Base-by-base conservation (phyloP, 1,140 invertebrate genomes). In the Lepidurus couesii region DNA sequence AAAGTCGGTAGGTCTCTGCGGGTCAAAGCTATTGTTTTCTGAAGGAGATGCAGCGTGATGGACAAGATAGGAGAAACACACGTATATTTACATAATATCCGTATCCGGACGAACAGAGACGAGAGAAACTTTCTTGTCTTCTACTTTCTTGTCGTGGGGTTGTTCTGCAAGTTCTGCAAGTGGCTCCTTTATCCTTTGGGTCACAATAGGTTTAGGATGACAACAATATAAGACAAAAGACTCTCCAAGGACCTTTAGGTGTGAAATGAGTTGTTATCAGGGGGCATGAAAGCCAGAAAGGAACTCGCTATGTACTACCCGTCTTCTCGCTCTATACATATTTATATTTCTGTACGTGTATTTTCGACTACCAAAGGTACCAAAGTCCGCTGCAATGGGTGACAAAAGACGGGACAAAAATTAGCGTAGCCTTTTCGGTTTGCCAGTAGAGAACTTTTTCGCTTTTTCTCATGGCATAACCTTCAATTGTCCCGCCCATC, bases 251-350 rank as follows among this genome's bases (percentile, higher is more conserved):
- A 65, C n/a, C 53, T 65, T 65, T 21, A 65, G 16, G 53, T 65
- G 53, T 65, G 53, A 65, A 65, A 65, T 65, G 53, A 65, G 53
- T 65, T 65, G 53, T 65, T n/a, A 65, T 65, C 53, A 65, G n/a
- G 53, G 53, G 53, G 53, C 53, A 13, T 65, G 53, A 21, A 65
- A 65, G 53, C 53, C 16, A 65, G 53, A 21, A 13, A 65, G 34
- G 4, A 34, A 34, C 34, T 34, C 34, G 34, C 34, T 34, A 34
- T 34, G 34, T 34, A 34, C 26, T 34, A 1, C 34, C 34, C 34
- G 4, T 4, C 2, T 34, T 34, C 34, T 34, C 34, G 34, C 34
- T 3, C 34, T 34, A 34, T 34, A 34, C 2, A 34, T 34, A 4
- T 34, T 34, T 34, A 34, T 34, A 34, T 34, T 34, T 34, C 2